Conservation (phyloP, 2,113 vertebrate species). For the Oreochromis spilurus region DNA sequence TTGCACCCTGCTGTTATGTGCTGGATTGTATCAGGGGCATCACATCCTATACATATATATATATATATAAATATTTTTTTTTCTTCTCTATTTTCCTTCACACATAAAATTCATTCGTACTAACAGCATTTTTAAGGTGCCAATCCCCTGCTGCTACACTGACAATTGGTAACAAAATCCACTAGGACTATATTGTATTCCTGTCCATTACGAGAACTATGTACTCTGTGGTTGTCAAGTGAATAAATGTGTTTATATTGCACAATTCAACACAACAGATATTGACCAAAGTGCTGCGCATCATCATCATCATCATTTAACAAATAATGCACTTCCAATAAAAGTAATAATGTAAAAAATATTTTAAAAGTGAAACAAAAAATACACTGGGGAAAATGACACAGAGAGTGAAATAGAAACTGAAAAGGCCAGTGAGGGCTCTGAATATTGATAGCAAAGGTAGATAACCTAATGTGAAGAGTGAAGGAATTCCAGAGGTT, state of each 20-base stretch:
- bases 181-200: neutral
- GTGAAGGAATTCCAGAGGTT: neutral
- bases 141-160: neutral
- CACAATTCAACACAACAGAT: neutral
- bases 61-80: fast-evolving
- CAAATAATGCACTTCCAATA: neutral
- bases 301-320: neutral
- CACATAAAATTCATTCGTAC: neutral
- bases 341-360: neutral
- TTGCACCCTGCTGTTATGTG: neutral
- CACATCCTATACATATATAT: neutral
- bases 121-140: neutral
- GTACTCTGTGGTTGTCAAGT: neutral
- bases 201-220: neutral
- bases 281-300: neutral
- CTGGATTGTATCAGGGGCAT: neutral
- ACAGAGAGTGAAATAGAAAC: neutral
- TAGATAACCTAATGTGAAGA: neutral
- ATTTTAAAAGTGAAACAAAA: neutral
- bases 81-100: neutral
- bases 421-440: neutral
- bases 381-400: neutral
- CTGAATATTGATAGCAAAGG: neutral
- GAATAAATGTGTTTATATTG: neutral
- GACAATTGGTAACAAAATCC: neutral